Percentiles rank a stretch among this genome's conserved stretches.
Conservation (phyloP, 2,113 vertebrate species). For the Dasyornis broadbenti region DNA sequence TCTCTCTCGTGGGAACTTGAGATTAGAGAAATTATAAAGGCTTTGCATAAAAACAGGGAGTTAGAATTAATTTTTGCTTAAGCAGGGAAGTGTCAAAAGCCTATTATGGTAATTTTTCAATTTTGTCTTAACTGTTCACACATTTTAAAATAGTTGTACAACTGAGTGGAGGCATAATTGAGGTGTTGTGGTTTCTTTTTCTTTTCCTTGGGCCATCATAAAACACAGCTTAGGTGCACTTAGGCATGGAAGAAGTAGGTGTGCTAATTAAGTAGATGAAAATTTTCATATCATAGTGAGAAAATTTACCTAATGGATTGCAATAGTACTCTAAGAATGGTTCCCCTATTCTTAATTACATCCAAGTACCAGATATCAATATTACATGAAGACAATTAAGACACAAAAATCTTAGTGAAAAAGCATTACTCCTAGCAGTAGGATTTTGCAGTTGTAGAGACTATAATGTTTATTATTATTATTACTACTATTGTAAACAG, state of each 20-base stretch:
- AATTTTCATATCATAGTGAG: conserved; percentile 46
- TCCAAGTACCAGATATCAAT: conserved; percentile 28
- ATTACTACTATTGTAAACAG: neutral
- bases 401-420: neutral
- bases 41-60: conserved; percentile 59
- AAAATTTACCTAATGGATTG: conserved; percentile 52
- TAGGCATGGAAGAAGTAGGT: conserved; percentile 36
- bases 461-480: neutral
- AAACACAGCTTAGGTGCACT: conserved; percentile 40
- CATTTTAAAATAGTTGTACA: conserved; percentile 56
- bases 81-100: conserved; percentile 63
- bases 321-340: conserved; percentile 14
- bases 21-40: conserved; percentile 68
- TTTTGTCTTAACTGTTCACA: conserved; percentile 58
- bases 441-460: neutral
- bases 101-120: conserved; percentile 63
- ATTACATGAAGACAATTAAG: conserved; percentile 42
- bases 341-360: conserved; percentile 47
- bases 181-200: conserved; percentile 21
- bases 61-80: conserved; percentile 70
- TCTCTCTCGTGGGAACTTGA: conserved; percentile 38
- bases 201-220: conserved; percentile 11
- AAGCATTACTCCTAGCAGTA: neutral
- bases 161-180: conserved; percentile 28
- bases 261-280: conserved; percentile 58